Conservation (phyloP, 2,888 invertebrate species). For the Morpho helenor region DNA sequence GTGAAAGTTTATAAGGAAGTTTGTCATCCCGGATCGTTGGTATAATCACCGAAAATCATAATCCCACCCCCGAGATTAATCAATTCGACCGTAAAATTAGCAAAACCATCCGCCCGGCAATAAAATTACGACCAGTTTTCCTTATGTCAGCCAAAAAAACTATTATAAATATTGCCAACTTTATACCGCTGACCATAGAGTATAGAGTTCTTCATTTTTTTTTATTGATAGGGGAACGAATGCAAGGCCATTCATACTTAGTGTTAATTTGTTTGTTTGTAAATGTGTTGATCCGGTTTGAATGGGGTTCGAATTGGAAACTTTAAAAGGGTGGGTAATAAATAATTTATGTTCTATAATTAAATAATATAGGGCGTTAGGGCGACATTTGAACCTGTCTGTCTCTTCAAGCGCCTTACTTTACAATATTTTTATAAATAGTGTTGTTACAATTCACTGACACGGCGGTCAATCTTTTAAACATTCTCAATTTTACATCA, state of each 20-base stretch:
- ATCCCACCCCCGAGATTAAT: slow-evolving; percentile 18
- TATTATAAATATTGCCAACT: neutral
- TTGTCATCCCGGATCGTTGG: no score
- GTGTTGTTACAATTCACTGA: no score
- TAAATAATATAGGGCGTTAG: no score
- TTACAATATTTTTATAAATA: no score
- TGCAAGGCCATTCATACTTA: slow-evolving; percentile 18
- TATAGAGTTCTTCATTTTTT: neutral
- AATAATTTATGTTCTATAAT: no score
- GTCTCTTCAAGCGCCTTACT: no score
- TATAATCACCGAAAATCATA: slow-evolving; percentile 4
- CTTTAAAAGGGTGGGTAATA: neutral
- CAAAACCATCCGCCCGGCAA: slow-evolving; percentile 23
- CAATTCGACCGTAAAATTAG: slow-evolving; percentile 26
- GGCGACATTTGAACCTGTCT: neutral
- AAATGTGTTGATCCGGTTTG: slow-evolving; percentile 17
- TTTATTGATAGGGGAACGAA: slow-evolving; percentile 1
- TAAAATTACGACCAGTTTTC: slow-evolving; percentile 28
- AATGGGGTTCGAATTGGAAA: slow-evolving; percentile 4
- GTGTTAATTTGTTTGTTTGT: slow-evolving; percentile 25
- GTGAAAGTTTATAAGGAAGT: no score
- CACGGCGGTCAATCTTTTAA: no score
- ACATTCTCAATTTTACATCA: no score
- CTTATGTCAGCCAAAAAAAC: slow-evolving; percentile 13
- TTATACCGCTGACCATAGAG: neutral